Conservation (phyloP, 1,140 invertebrate genomes). For the Odontomachus brunneus region DNA sequence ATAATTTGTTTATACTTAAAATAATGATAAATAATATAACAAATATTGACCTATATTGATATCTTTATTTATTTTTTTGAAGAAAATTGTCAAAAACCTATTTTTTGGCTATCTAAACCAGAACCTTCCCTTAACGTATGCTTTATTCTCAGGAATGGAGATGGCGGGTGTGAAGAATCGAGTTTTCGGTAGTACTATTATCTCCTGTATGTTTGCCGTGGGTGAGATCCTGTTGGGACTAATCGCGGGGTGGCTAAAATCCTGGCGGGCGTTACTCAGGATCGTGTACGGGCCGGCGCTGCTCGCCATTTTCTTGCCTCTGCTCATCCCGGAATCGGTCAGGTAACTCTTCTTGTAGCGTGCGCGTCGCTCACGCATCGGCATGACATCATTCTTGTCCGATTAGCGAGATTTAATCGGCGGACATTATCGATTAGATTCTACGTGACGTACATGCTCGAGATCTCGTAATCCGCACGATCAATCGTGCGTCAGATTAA, state of each 20-base stretch:
- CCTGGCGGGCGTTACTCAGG: slow-evolving; percentile 90
- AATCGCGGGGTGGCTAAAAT: slow-evolving; percentile 88
- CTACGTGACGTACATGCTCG: background rate
- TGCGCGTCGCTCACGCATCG: background rate
- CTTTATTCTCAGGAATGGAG: slow-evolving; percentile 89
- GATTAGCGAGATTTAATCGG: slow-evolving; percentile 19
- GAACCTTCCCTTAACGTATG: too few species aligned
- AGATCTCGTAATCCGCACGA: background rate
- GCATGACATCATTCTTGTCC: background rate
- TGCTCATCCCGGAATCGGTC: slow-evolving; percentile 88
- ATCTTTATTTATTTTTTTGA: too few species aligned
- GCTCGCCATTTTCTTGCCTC: slow-evolving; percentile 87
- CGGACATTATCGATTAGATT: slow-evolving; percentile 15
- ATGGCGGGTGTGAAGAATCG: slow-evolving; percentile 90
- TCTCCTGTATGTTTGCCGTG: slow-evolving; percentile 90
- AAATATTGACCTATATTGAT: too few species aligned
- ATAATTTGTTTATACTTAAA: too few species aligned
- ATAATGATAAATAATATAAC: too few species aligned
- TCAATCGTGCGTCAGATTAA: slow-evolving; percentile 1
- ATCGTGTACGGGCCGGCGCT: slow-evolving; percentile 89
- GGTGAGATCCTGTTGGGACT: slow-evolving; percentile 90
- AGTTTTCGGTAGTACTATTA: slow-evolving; percentile 90
- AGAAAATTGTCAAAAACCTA: too few species aligned
- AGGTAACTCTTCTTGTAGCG: slow-evolving; percentile 71
- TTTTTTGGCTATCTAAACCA: too few species aligned